Percentiles rank a stretch among this genome's conserved stretches.
These are phyloP conservation scores for Sycophila sp. DNA, from an alignment of 1,140 invertebrate genomes.

Conservation along the genomic window DNA sequence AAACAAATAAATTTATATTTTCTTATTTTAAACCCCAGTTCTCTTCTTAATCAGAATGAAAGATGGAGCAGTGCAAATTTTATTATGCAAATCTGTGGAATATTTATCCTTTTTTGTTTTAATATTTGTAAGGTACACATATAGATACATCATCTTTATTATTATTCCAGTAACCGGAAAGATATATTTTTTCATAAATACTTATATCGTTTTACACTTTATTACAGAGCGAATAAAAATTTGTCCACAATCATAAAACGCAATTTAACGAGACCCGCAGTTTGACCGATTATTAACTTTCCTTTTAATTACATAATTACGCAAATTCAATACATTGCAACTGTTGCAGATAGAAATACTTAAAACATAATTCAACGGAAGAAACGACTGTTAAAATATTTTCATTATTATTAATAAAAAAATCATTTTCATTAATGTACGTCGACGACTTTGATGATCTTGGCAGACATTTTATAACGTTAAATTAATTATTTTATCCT, in stretches of 20 bases:
- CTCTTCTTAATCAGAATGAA: not conserved
- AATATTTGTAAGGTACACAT: conserved; percentile 29
- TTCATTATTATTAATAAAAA: too few species aligned
- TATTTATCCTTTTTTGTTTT: not conserved
- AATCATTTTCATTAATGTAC: not conserved
- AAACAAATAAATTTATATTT: too few species aligned
- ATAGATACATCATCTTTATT: not conserved
- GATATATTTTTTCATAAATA: not conserved
- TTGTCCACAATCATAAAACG: not conserved
- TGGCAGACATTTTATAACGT: not conserved
- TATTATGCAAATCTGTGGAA: conserved; percentile 26
- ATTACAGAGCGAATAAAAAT: conserved; percentile 17
- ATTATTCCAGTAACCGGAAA: not conserved
- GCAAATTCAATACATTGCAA: too few species aligned
- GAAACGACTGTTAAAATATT: too few species aligned
- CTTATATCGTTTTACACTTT: conserved; percentile 23
- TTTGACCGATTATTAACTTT: not conserved
- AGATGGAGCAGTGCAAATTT: conserved; percentile 6
- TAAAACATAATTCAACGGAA: too few species aligned
- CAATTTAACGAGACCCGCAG: too few species aligned
- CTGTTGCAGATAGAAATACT: too few species aligned
- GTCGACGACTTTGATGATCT: not conserved
- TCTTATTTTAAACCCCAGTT: not conserved
- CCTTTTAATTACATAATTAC: too few species aligned
- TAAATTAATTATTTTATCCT: not conserved